Base-by-base conservation (phyloP, 2,113 vertebrate species). In the Gopherus flavomarginatus region DNA sequence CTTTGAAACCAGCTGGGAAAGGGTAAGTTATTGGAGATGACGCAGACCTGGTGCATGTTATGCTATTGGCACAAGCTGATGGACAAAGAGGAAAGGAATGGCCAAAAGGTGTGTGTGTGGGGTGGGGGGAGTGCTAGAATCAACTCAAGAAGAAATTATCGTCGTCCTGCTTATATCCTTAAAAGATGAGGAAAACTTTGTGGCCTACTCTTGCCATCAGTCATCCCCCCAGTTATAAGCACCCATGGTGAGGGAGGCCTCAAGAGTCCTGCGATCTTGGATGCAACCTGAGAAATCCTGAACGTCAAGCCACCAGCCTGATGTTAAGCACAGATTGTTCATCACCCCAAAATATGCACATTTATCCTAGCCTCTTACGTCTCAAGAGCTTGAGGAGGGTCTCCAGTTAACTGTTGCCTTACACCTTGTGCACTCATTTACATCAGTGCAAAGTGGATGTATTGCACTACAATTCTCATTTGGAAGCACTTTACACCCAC, bases 391-490 rank as follows among this genome's bases (percentile, higher is more conserved):
- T 44, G 42, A 27, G 22, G 11, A 77, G 22, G 2, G 24, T 7
- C 5, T 47, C 24, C 1, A 14, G 12, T 27, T 27, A 78, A 47
- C 24, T 26, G 22, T 44, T 44, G 38, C 11, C 72, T 26, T 44
- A 42, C 72, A 77, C 38, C 22, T 42, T 47, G 26, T 13, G 5
- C 22, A 77, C 24, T 44, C 42, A 77, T 14, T 77, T 47, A 27
- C 21, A 26, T 42, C 24, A 47, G 75, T 16, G 0, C 0, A 84
- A 50, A 78, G 72, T 2, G 75, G 1, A n/a, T 78, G 3, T 0
- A 0, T 72, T 3, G 49, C 11, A 87, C 78, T 78, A 31, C 53
- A 2, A 38, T 11, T 81, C 54, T 11, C n/a, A 50, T 8, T 89
- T 56, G 65, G 38, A 77, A 77, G 72, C 38, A 77, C 6, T 42